Evolutionary conservation across 2,113 vertebrate genomes (phyloP).

Genomic region (Alethe diademata): DNA sequence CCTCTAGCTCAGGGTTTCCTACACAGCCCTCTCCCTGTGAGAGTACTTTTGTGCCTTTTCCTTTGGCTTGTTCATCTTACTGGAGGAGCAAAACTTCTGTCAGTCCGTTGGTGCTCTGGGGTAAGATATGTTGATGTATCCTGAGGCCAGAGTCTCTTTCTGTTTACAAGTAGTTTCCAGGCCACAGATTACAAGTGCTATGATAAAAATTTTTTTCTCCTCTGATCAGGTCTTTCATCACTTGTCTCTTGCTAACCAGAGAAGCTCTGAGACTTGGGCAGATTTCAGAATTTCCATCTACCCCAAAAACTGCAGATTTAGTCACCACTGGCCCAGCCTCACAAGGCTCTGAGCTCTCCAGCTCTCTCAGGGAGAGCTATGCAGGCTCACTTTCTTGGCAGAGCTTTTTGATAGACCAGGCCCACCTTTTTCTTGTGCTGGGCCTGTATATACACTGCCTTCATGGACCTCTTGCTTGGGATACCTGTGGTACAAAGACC

Average conservation of each 20-base stretch:
- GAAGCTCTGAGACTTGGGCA: neutral
- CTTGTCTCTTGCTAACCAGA: neutral
- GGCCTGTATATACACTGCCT: neutral
- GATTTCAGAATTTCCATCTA: neutral
- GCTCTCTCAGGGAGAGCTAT: neutral
- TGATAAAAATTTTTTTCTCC: neutral
- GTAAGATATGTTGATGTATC: constrained; percentile 8
- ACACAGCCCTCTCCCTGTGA: neutral
- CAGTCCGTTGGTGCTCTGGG: neutral
- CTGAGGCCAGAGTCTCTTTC: constrained; percentile 27
- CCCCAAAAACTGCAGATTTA: neutral
- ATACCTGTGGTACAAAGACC: neutral
- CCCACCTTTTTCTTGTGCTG: neutral
- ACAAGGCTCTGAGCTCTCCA: neutral
- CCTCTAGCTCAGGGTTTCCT: neutral
- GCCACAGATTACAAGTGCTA: neutral
- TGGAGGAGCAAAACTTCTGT: neutral
- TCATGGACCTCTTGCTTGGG: neutral
- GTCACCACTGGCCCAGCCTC: neutral
- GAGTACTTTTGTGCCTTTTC: neutral
- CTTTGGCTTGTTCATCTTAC: neutral
- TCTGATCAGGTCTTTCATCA: neutral
- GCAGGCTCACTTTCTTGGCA: neutral
- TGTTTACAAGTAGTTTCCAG: constrained; percentile 1
- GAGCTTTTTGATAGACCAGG: neutral